Base-by-base conservation (phyloP, 1,140 invertebrate species). In the Musca domestica region DNA sequence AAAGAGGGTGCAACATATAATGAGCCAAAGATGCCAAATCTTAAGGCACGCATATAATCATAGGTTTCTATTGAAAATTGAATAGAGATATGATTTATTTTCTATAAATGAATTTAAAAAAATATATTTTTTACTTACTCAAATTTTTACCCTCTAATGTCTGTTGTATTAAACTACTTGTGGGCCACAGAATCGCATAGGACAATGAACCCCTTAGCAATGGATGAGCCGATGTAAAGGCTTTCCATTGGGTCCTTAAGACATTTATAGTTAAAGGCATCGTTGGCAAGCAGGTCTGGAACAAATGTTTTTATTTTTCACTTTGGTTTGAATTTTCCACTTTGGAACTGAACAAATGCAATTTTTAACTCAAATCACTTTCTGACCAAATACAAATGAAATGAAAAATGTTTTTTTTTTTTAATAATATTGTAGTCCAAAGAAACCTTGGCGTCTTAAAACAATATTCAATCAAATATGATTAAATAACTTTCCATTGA, bases 131-230 rank as follows among this genome's bases (percentile, higher is more conserved):
- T 25, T 7, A 83, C 78, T 81, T 74, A 81, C 78, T 72, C 6
- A 71, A 34, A 66, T 75, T 74, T 52, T 74, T 76, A 54, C 78
- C 78, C 66, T 85, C 81, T 48, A 89, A 74, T 23, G 85, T 82
- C 74, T 89, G 88, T 70, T 89, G 87, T 12, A 88, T 81, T 2
- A 91, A 67, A 77, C 87, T 87, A 49, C 87, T 88, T 0, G 84
- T 77, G 0, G 91, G 90, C 90, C 90, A 92, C 64, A 91, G 88
- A 0, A 90, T 73, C 0, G 87, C 85, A 72, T 94, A 94, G 0
- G 89, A 89, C 1, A 87, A 80, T 86, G 92, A 91, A 5, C 92
- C 92, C 30, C 86, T 83, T 2, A 83, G 47, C 58, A 86, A 71
- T 2, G 84, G 85, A 69, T 80, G 78, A 19, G 65, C 52, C n/a